Conservation (phyloP, 2,797 vertebrate species). For the Sebastes hubbsi region DNA sequence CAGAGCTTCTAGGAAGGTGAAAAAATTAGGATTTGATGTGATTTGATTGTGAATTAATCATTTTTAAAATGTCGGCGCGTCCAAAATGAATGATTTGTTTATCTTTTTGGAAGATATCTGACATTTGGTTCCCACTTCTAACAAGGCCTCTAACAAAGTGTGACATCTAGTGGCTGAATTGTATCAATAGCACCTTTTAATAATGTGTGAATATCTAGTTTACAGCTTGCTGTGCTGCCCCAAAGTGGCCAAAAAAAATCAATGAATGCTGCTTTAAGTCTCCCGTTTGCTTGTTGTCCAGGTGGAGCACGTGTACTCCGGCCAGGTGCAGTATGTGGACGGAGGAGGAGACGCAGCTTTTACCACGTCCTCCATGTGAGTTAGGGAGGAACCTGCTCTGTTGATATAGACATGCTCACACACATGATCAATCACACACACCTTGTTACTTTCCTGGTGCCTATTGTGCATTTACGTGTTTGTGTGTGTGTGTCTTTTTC, state of each 20-base stretch:
- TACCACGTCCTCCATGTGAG: slow-evolving; percentile 86
- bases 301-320: slow-evolving; percentile 89
- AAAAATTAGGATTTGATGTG: no score
- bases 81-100: no score
- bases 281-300: slow-evolving; percentile 49
- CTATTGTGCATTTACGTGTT: not conserved
- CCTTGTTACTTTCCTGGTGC: not conserved
- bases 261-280: not conserved
- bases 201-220: not conserved
- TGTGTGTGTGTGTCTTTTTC: not conserved
- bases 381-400: slow-evolving; percentile 16
- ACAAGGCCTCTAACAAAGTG: no score
- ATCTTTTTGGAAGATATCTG: no score
- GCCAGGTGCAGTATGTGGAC: slow-evolving; percentile 92
- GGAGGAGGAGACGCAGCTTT: slow-evolving; percentile 81
- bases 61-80: no score
- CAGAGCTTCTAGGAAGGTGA: no score
- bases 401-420: not conserved
- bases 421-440: not conserved
- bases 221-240: not conserved
- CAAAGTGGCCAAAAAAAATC: not conserved
- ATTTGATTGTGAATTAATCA: no score
- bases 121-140: no score
- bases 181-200: not conserved
- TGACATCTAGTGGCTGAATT: no score